A percentile compares a stretch with the other conserved stretches of the same genome.
Evolutionary conservation across 2,113 vertebrate genomes (phyloP).

Genomic region (Thermophis baileyi): DNA sequence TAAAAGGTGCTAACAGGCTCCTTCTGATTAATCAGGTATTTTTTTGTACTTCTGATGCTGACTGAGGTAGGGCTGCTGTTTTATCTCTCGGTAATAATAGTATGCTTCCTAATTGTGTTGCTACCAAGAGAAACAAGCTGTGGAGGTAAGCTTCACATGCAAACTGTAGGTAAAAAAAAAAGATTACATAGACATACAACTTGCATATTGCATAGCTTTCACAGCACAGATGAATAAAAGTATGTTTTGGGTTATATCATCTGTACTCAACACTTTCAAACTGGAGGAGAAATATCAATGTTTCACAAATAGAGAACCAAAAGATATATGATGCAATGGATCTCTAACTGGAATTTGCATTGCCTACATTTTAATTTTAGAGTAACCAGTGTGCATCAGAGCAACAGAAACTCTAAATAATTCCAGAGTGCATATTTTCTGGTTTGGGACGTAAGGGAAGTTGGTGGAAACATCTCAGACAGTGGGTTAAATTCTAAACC

Average conservation of each 20-base stretch:
- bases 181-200: background rate
- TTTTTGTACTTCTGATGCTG: background rate
- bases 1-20: background rate
- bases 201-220: background rate
- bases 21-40: background rate
- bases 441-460: background rate
- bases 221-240: background rate
- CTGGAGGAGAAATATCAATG: background rate
- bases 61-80: background rate
- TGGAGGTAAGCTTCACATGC: background rate
- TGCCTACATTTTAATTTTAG: background rate
- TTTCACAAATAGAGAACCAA: background rate
- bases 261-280: background rate
- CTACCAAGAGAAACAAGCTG: background rate
- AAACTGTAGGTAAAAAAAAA: background rate
- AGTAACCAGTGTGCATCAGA: background rate
- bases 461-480: background rate
- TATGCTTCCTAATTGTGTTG: background rate
- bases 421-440: background rate
- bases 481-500: background rate
- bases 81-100: background rate
- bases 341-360: background rate
- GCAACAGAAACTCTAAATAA: background rate
- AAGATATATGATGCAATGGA: background rate
- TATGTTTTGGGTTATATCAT: background rate